A percentile compares a stretch with the other conserved stretches of the same genome.
These are phyloP conservation scores for Dendrocopos noguchii DNA, from an alignment of 2,113 vertebrate genomes.

Conservation along the genomic window DNA sequence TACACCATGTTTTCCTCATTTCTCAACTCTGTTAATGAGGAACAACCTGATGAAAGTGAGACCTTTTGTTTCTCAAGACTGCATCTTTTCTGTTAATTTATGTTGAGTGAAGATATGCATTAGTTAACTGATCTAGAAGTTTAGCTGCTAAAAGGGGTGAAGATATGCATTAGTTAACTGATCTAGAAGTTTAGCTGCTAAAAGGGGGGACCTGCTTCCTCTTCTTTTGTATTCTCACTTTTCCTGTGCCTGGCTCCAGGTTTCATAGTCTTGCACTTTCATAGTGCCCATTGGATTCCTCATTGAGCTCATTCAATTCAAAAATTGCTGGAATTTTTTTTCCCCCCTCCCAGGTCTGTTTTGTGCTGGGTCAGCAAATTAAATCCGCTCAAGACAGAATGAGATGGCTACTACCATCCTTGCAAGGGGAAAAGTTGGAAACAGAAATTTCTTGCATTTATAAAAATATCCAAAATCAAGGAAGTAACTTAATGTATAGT, in stretches of 20 bases:
- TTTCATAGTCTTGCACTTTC: background rate
- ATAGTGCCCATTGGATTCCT: background rate
- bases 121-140: background rate
- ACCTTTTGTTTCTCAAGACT: background rate
- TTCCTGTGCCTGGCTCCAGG: background rate
- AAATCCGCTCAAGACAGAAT: background rate
- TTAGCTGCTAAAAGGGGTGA: background rate
- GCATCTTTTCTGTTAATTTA: background rate
- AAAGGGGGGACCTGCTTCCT: background rate
- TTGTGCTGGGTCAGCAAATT: constrained; percentile 31
- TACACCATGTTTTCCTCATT: background rate
- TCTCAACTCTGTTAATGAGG: background rate
- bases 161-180: background rate
- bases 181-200: background rate
- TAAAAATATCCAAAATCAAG: background rate
- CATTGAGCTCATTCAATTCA: background rate
- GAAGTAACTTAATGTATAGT: background rate
- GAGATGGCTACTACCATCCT: background rate
- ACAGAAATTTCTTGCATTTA: background rate
- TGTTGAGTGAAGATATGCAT: background rate
- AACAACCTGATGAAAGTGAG: background rate
- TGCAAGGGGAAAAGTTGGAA: background rate
- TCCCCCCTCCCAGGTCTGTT: background rate
- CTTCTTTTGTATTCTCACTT: background rate
- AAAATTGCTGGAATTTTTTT: background rate